Base-by-base conservation (phyloP, 2,113 vertebrate genomes). In the Poeciliopsis turrubarensis region DNA sequence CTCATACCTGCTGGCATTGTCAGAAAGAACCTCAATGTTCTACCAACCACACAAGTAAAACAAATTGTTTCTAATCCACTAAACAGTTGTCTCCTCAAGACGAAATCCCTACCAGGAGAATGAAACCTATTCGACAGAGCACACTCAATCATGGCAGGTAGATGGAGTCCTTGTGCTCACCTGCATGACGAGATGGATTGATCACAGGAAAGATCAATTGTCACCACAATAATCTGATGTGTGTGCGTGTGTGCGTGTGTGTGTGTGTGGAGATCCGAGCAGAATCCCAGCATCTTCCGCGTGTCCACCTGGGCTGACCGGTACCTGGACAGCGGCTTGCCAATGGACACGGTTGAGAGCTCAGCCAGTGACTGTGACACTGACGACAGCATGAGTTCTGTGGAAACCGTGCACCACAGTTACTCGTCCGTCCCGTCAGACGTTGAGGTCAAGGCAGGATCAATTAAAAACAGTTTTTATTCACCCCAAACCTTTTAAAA, bases 291-390 rank as follows among this genome's bases (percentile, higher is more conserved):
- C 57, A 76, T 85, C 78, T 91, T 88, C n/a, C 81, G 92, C 10
- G 94, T 95, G 66, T 85, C 92, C 63, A 81, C 41, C 71, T 96
- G 95, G 95, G 94, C 94, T 0, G 79, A 95, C 54, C 91, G 73
- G 66, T 96, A 94, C 89, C 85, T 94, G 88, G 95, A 95, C 89
- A 95, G 94, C 10, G 94, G 94, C 0, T 83, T 95, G 17, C 92
- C 80, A 4, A 88, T 86, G 10, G 94, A 94, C 37, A 86, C 75
- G 3, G 79, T 71, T 0, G 90, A 89, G 6, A 85, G 68, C 81
- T 87, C 54, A 0, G 82, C 54, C 69, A 92, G 92, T 11, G 92
- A 93, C 5, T 78, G 76, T 1, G 88, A 94, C 77, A 95, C 92
- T 34, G 94, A 94, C 0, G 88, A 89, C 54, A 93, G 93, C 66